Evolutionary conservation across 2,113 vertebrate species (phyloP).

Genomic region (Lynx canadensis): DNA sequence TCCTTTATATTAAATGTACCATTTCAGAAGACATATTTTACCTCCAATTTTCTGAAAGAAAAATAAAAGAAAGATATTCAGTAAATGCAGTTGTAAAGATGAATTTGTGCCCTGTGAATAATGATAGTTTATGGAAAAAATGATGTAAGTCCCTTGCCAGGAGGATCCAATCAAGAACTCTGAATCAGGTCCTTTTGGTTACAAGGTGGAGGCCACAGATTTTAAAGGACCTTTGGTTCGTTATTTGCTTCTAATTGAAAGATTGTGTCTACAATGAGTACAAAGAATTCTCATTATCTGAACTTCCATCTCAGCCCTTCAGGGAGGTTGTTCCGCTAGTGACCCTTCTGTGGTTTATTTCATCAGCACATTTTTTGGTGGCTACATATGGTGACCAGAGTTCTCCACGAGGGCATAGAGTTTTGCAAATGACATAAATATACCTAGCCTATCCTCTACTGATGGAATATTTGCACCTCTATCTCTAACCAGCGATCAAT

Average conservation of each 20-base stretch:
- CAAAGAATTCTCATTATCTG: slow-evolving; percentile 55
- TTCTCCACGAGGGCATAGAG: neutral
- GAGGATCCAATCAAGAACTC: neutral
- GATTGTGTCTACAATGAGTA: neutral
- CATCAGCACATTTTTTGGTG: slow-evolving; percentile 5
- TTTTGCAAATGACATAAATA: slow-evolving; percentile 32
- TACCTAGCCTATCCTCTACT: neutral
- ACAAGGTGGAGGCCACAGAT: slow-evolving; percentile 38
- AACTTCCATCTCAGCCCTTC: slow-evolving; percentile 26
- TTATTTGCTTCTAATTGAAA: slow-evolving; percentile 65
- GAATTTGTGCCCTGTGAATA: neutral
- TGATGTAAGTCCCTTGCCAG: neutral
- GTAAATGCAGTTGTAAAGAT: neutral
- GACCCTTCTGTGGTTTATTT: neutral
- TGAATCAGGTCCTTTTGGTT: neutral
- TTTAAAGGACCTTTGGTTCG: slow-evolving; percentile 37
- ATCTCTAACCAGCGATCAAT: neutral
- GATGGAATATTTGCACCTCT: neutral
- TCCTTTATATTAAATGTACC: neutral
- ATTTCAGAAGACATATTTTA: neutral
- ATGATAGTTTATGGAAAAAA: neutral
- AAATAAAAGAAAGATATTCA: neutral
- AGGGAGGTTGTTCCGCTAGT: neutral
- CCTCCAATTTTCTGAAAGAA: neutral
- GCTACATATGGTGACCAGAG: neutral